Base-by-base conservation (phyloP, 2,797 vertebrate genomes). In the Miichthys miiuy region DNA sequence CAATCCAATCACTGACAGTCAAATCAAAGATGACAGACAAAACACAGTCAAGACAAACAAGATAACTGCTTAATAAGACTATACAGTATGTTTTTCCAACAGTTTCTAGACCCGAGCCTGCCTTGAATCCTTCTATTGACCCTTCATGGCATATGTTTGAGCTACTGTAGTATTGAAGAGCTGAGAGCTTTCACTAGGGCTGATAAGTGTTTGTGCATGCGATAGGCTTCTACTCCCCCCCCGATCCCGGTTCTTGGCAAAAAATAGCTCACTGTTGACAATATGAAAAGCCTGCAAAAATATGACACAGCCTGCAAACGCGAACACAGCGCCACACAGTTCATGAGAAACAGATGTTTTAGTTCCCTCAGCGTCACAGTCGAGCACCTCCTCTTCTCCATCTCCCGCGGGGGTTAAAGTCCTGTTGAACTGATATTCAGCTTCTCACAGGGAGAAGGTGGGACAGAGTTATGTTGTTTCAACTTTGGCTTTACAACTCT, bases 31-130 rank as follows among this genome's bases (percentile, higher is more conserved):
- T 80, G 89, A 92, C 79, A 78, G 82, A 91, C 84, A 77, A 86
- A 87, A 94, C 92, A 94, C 87, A 89, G 92, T 94, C 90, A 88
- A 96, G 94, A 96, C 95, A 93, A 93, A 93, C 87, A 91, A 94
- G 94, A 86, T 68, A 82, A 87, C 85, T 80, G 87, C 80, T 86
- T 57, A 86, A 90, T 91, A 89, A 92, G 91, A 93, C 93, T 91
- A 84, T 90, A 90, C 88, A 93, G 82, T 79, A 90, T 88, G 89
- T 87, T 87, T 89, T 70, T 84, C 34, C 85, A 92, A 94, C 90
- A 93, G 86, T 60, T 87, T 89, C 88, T 81, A 88, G 87, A 88
- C 77, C 77, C 68, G 27, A 82, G 87, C 88, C 72, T 80, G 91
- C 79, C 80, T 84, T 20, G 62, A 88, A 88, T 88, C 83, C 87